Evolutionary conservation across 92 coral and sea anemone genomes (phyloP).

Genomic region (Phymanthus crucifer): DNA sequence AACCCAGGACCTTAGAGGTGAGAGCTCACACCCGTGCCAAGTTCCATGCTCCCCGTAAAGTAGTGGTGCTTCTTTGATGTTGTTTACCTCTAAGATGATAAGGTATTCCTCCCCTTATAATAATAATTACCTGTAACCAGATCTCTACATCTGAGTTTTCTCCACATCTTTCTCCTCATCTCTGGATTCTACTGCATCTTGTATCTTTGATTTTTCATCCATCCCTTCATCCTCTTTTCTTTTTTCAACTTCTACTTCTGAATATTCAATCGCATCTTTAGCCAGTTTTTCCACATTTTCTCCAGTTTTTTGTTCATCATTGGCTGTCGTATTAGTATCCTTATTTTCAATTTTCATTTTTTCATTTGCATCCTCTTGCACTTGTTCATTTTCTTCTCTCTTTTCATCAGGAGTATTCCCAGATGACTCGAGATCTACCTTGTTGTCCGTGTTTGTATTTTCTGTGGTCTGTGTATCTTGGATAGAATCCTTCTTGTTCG

Average conservation of each 20-base stretch:
- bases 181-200: conserved; percentile 1
- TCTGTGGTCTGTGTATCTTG: background rate
- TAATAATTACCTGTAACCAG: background rate
- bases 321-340: background rate
- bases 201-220: background rate
- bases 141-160: background rate
- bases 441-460: background rate
- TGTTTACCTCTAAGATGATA: too few relatives aligned
- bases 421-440: background rate
- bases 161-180: background rate
- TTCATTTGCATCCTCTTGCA: background rate
- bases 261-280: background rate
- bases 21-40: too few relatives aligned
- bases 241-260: background rate
- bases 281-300: background rate
- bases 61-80: too few relatives aligned
- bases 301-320: background rate
- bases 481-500: background rate
- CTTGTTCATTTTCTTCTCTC: background rate
- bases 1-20: too few relatives aligned
- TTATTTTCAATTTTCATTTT: background rate
- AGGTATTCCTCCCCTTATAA: too few relatives aligned
- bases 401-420: background rate
- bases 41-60: too few relatives aligned
- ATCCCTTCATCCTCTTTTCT: background rate